These are phyloP conservation scores for Carassius carassius DNA, from an alignment of 2,113 vertebrate species.

Conservation along the genomic window DNA sequence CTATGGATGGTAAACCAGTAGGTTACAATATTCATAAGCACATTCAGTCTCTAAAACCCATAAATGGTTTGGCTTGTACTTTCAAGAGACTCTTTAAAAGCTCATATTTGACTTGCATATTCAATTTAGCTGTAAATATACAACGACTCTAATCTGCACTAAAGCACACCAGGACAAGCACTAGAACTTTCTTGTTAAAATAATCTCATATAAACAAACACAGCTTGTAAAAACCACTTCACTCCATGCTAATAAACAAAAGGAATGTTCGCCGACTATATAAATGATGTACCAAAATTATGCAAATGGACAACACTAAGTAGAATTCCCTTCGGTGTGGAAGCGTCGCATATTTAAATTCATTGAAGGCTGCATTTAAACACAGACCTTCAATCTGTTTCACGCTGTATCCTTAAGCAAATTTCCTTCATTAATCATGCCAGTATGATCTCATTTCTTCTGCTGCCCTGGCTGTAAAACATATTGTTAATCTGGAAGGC, in stretches of 20 bases:
- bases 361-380: constrained; percentile 10
- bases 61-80: constrained; percentile 41
- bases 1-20: constrained; percentile 19
- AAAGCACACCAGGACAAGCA: constrained; percentile 11
- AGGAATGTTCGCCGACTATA: constrained; percentile 3
- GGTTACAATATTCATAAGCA: constrained; percentile 38
- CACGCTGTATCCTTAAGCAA: constrained; percentile 23
- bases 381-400: background rate
- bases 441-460: constrained; percentile 68
- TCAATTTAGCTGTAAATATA: constrained; percentile 20
- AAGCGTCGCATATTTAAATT: background rate
- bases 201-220: constrained; percentile 8
- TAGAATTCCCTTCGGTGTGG: constrained; percentile 13
- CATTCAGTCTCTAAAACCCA: constrained; percentile 25
- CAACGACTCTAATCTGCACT: constrained; percentile 27
- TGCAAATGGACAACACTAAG: constrained; percentile 2
- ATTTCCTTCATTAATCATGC: constrained; percentile 70
- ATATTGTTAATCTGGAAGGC: constrained; percentile 72
- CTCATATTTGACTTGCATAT: constrained; percentile 37
- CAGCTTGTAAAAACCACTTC: background rate
- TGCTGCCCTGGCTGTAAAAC: constrained; percentile 66
- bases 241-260: background rate
- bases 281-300: constrained; percentile 33
- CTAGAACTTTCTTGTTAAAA: background rate
- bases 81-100: constrained; percentile 38